Conservation (phyloP, 2,113 vertebrate genomes). For the Bos indicus region DNA sequence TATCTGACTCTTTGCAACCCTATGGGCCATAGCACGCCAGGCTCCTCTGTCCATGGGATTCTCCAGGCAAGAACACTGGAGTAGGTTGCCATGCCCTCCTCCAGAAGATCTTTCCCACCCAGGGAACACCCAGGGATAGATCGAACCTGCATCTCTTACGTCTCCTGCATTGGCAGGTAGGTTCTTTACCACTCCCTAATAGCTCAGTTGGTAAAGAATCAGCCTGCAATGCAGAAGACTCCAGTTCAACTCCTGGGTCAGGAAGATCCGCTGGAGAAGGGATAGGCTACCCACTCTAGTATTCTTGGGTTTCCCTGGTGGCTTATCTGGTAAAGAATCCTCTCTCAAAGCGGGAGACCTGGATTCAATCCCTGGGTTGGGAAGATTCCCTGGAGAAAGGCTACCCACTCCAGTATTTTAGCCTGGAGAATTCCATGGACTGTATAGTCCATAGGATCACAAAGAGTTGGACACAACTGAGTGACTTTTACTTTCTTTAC, state of each 20-base stretch:
- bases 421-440: background rate
- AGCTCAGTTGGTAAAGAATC: background rate
- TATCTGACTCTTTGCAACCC: background rate
- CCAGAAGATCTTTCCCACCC: background rate
- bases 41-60: background rate
- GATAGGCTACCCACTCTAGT: background rate
- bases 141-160: background rate
- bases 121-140: background rate
- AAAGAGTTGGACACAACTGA: background rate
- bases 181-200: background rate
- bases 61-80: background rate
- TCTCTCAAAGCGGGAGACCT: background rate
- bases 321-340: background rate
- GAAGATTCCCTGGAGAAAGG: background rate
- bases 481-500: background rate
- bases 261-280: accelerated
- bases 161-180: background rate
- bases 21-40: background rate
- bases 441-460: background rate
- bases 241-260: background rate
- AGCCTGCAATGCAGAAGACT: background rate
- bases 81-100: background rate
- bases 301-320: background rate
- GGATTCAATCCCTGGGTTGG: background rate
- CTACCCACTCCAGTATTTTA: background rate